phyloP scores from a whole-genome alignment of 2,113 vertebrate genomes.

The Nerophis ophidion region DNA sequence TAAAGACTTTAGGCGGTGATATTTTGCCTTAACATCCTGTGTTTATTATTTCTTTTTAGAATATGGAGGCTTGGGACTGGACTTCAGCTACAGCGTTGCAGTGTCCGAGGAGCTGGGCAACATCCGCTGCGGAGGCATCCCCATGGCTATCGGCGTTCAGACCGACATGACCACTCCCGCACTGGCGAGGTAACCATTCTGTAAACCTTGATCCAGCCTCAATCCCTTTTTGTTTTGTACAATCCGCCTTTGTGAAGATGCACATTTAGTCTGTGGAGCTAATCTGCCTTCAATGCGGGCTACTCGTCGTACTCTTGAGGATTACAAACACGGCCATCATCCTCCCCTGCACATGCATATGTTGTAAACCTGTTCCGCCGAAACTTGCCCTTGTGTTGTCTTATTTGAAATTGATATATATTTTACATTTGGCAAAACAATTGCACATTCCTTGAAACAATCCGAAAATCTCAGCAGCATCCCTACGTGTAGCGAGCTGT shows the following conservation, averaged over 20 bases:
- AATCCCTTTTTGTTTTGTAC: neutral
- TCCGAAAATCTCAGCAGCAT: too few species aligned
- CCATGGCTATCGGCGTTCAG: slow-evolving; percentile 85
- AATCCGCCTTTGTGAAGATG: neutral
- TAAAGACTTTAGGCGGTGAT: too few species aligned
- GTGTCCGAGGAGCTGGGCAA: slow-evolving; percentile 81
- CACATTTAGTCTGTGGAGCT: neutral
- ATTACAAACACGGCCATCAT: neutral
- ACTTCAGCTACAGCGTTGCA: slow-evolving; percentile 82
- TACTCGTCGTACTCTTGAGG: neutral
- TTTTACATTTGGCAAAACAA: too few species aligned
- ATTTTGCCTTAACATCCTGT: too few species aligned
- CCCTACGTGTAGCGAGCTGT: too few species aligned
- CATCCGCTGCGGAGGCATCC: slow-evolving; percentile 77
- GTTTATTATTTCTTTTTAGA: slow-evolving; percentile 57
- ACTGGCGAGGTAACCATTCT: slow-evolving; percentile 73
- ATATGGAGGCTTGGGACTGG: slow-evolving; percentile 81
- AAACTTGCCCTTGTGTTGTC: too few species aligned
- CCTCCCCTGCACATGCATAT: neutral
- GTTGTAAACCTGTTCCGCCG: too few species aligned
- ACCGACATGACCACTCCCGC: slow-evolving; percentile 82
- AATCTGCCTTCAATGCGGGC: neutral
- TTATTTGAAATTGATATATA: too few species aligned
- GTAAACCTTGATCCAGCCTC: neutral
- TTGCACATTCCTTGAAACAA: too few species aligned